Conservation (phyloP, 2,113 vertebrate species). For the Pyrgilauda ruficollis region DNA sequence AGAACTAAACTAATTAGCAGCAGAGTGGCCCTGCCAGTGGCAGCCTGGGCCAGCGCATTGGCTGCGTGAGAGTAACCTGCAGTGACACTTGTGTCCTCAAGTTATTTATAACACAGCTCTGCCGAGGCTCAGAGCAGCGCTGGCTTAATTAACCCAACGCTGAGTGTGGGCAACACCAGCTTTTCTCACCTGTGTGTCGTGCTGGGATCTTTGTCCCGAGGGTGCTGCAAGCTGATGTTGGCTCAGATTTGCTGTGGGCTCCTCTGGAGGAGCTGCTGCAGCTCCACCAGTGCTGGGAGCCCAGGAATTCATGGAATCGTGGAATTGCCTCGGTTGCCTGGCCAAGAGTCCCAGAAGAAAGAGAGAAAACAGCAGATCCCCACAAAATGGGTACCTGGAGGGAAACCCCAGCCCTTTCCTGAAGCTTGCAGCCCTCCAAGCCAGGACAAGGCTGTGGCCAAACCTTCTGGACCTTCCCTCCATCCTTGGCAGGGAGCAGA, state of each 20-base stretch:
- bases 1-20: slow-evolving; percentile 44
- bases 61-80: not conserved
- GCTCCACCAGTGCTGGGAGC: not conserved
- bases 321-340: not conserved
- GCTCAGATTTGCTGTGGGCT: accelerated
- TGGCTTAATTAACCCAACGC: not conserved
- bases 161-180: not conserved
- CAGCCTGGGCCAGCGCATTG: not conserved
- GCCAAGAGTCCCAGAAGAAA: not conserved
- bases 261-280: not conserved
- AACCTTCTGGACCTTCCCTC: not conserved
- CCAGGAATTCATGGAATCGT: accelerated
- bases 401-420: not conserved
- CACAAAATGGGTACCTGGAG: not conserved
- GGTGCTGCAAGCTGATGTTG: not conserved
- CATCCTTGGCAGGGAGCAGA: not conserved
- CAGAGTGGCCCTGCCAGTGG: not conserved
- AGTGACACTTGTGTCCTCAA: not conserved
- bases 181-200: accelerated
- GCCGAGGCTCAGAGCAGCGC: not conserved
- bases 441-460: not conserved
- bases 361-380: not conserved
- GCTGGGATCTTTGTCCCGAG: not conserved
- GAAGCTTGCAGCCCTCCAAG: not conserved
- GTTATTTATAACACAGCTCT: not conserved